phyloP scores from a whole-genome alignment of 92 coral and sea anemone genomes.

The Phenganax marumi region DNA sequence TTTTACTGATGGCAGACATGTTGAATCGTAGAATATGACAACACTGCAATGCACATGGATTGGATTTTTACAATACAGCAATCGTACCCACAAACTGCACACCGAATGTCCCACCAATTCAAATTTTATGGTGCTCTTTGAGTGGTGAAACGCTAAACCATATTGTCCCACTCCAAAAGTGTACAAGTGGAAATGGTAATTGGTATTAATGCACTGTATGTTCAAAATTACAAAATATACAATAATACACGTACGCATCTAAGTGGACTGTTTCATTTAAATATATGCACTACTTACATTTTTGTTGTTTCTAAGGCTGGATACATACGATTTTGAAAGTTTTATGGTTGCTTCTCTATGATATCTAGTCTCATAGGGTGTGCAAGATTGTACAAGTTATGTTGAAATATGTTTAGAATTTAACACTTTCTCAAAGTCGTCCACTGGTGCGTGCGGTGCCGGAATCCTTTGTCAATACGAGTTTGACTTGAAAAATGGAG shows the following conservation, averaged over 20 bases:
- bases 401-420: background rate
- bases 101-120: conserved; percentile 4
- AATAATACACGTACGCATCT: background rate
- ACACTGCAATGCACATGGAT: background rate
- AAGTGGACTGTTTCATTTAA: too few relatives aligned
- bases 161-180: background rate
- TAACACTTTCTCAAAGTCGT: background rate
- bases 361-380: background rate
- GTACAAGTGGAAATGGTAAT: background rate
- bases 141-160: background rate
- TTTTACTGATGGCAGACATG: background rate
- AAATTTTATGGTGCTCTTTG: background rate
- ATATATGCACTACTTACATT: background rate
- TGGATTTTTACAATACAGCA: background rate
- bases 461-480: background rate
- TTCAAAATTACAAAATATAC: background rate
- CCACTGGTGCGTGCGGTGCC: background rate
- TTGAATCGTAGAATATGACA: background rate
- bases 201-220: too few relatives aligned
- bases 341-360: too few relatives aligned
- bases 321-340: background rate
- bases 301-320: background rate
- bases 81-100: background rate
- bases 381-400: background rate
- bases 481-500: background rate